Evolutionary conservation across 2,888 invertebrate genomes (phyloP), one percentile per base, ranked within the genome.

Genomic region (Hydrotaea diabolus): DNA sequence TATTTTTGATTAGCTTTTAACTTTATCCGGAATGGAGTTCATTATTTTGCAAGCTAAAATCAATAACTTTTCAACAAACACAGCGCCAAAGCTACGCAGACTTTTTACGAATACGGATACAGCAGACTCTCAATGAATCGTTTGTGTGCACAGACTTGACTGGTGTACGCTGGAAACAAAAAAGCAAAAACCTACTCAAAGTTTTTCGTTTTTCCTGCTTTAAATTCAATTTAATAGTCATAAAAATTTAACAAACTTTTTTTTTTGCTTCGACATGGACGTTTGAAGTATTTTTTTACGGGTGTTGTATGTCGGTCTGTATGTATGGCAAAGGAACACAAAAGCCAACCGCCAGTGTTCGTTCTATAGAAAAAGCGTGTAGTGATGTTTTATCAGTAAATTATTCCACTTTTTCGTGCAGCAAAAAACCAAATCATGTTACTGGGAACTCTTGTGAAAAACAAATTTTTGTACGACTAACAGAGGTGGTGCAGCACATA

Each of bases 1-100:
- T 75, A 77, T 80, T 77, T 84, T 81, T 81, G 75, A 81, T 81
- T 76, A 81, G 76, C 72, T 78, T 64, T 59, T 77, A 74, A 74
- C 74, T 74, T 74, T 74, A 74, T n/a, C 26, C 59, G n/a, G 26
- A 62, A 53, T 72, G 64, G 71, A 83, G 75, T 78, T 78, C 69
- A 82, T 77, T 77, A 78, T 80, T 64, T 69, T 71, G 59, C 43
- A 19, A 57, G 23, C 62, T 64, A 76, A 80, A 84, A 81, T 84
- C 77, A 84, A 84, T 81, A 84, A 75, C 23, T 64, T 78, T 62
- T 31, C 23, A 55, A 19, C 49, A 49, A 80, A 77, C 62, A 77
- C 80, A 72, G 21, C 17, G 43, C 43, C 43, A 17, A 26, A 74
- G 74, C 74, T 59, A 19, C 21, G 57, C 57, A 59, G 57, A 43